A percentile compares a stretch with the other conserved stretches of the same genome.
phyloP scores from a whole-genome alignment of 2,888 invertebrate genomes.

The Drepanosiphum platanoidis region DNA sequence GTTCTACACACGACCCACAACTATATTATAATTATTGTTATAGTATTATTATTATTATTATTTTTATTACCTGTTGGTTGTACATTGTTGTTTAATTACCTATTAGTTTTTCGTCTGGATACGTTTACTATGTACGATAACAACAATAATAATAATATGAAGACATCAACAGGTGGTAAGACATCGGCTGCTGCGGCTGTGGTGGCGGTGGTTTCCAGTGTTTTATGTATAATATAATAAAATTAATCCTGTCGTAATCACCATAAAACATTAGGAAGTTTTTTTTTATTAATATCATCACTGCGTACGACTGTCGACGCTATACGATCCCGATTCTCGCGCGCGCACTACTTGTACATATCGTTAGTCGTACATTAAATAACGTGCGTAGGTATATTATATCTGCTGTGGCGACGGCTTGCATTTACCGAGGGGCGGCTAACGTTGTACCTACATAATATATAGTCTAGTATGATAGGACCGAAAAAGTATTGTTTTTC shows the following conservation, averaged over 20 bases:
- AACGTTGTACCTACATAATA: no score
- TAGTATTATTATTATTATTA: neutral
- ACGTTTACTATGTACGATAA: neutral
- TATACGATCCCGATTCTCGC: neutral
- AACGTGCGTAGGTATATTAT: neutral
- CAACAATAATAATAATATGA: slow-evolving; percentile 10
- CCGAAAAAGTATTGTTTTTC: no score
- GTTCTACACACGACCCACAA: neutral
- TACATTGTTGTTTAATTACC: slow-evolving; percentile 29
- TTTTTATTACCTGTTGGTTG: neutral
- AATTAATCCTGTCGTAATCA: slow-evolving; percentile 43
- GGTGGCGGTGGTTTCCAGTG: neutral
- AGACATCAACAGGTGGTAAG: slow-evolving; percentile 43
- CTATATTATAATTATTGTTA: slow-evolving; percentile 5
- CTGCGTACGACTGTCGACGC: neutral
- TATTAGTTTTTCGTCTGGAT: slow-evolving; percentile 16
- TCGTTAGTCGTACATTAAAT: no score
- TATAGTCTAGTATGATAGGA: no score
- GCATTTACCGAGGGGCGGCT: neutral
- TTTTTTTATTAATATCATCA: slow-evolving; percentile 21
- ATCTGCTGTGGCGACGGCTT: neutral
- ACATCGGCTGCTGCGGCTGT: neutral
- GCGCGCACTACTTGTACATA: neutral
- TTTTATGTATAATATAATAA: neutral
- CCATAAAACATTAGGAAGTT: slow-evolving; percentile 31